These are phyloP conservation scores for Andrena chrysosceles DNA, from an alignment of 2,888 invertebrate genomes.

Conservation along the genomic window DNA sequence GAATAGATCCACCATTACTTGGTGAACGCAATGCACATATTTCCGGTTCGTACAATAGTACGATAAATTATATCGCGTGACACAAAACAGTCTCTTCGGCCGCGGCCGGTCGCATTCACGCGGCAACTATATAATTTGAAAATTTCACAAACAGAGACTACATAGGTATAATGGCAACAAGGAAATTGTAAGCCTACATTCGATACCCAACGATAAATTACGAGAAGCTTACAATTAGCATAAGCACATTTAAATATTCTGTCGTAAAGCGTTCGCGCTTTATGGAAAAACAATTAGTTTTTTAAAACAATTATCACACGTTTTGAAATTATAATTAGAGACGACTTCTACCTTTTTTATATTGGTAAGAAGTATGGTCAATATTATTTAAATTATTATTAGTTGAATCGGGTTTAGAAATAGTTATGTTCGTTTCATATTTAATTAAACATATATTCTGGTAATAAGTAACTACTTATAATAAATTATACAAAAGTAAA, in stretches of 20 bases:
- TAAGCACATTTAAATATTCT: slow-evolving; percentile 60
- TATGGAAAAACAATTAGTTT: background rate
- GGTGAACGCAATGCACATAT: background rate
- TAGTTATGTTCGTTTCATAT: background rate
- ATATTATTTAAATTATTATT: background rate
- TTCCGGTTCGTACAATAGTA: slow-evolving; percentile 7
- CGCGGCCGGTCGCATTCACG: slow-evolving; percentile 29
- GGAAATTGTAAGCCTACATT: slow-evolving; percentile 37
- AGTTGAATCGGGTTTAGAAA: background rate
- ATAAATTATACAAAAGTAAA: too few relatives aligned
- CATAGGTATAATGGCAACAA: slow-evolving; percentile 32
- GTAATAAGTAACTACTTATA: too few relatives aligned
- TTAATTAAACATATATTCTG: too few relatives aligned
- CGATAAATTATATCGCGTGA: slow-evolving; percentile 39
- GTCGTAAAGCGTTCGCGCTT: slow-evolving; percentile 40
- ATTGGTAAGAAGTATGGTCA: background rate
- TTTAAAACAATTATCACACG: background rate
- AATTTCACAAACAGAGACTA: slow-evolving; percentile 36
- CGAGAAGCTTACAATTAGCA: slow-evolving; percentile 61
- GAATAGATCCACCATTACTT: background rate
- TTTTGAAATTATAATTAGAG: background rate
- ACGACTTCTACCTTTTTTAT: background rate
- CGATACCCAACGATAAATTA: slow-evolving; percentile 63
- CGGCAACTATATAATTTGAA: slow-evolving; percentile 1
- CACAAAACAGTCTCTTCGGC: slow-evolving; percentile 39